Conservation (phyloP, 2,113 vertebrate genomes). For the Siniperca knerii region DNA sequence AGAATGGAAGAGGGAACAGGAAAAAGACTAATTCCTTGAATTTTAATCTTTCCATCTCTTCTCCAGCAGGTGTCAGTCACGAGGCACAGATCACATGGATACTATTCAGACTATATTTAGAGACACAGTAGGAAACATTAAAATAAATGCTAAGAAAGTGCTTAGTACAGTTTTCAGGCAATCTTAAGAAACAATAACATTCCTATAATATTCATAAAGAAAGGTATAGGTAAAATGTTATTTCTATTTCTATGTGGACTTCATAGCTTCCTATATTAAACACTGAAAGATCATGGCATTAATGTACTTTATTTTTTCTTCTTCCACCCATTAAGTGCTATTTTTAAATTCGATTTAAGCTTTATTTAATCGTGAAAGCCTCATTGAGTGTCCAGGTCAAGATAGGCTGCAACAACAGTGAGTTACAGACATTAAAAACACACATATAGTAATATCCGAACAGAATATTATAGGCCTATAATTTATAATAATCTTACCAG, state of each 20-base stretch:
- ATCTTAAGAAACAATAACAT: neutral
- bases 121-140: neutral
- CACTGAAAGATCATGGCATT: neutral
- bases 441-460: neutral
- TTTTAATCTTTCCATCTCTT: neutral
- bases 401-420: neutral
- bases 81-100: neutral
- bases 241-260: neutral
- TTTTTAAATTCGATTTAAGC: neutral
- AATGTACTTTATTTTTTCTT: neutral
- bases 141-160: neutral
- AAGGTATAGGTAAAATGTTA: neutral
- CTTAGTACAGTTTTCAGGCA: neutral
- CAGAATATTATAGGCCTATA: neutral
- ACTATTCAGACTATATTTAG: neutral
- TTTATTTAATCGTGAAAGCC: neutral
- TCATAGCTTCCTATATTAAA: neutral
- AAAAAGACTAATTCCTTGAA: no score
- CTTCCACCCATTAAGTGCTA: neutral
- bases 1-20: neutral
- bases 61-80: slow-evolving; percentile 63
- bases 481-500: neutral
- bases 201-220: neutral
- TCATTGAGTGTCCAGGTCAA: neutral
- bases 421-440: neutral